These are phyloP conservation scores for Trachythela sp. DNA, from an alignment of 64 coral and sea anemone species.

Conservation along the genomic window DNA sequence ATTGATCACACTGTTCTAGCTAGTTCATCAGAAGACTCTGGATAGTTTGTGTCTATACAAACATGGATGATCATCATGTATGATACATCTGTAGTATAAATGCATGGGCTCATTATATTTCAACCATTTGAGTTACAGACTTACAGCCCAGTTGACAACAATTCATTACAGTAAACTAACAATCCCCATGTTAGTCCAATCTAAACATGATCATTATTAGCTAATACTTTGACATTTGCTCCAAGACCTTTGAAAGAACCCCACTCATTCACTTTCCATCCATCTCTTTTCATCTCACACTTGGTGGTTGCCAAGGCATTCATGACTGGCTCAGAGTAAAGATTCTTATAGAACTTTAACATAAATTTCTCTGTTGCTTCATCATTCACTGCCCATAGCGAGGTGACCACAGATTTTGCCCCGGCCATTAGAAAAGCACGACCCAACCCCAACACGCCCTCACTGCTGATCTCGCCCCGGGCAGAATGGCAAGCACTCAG, in stretches of 20 bases:
- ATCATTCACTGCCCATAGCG: neutral
- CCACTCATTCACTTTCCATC: neutral
- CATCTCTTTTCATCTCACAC: neutral
- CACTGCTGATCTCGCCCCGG: neutral
- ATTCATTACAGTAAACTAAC: no score
- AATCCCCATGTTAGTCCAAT: no score
- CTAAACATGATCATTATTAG: no score
- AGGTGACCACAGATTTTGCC: neutral
- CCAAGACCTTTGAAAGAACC: neutral
- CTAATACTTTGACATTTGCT: neutral
- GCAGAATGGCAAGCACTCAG: neutral
- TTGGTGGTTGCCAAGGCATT: neutral
- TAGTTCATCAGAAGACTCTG: no score
- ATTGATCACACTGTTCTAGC: no score
- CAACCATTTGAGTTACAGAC: no score
- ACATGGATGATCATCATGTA: no score
- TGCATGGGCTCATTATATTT: no score
- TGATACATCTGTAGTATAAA: no score
- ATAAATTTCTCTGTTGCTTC: neutral
- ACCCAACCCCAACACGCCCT: neutral
- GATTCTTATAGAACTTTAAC: neutral
- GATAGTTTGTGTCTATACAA: no score
- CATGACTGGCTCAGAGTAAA: neutral
- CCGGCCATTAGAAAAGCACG: neutral
- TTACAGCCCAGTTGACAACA: no score